phyloP scores from a whole-genome alignment of 2,888 invertebrate genomes.

The Xanthostigma xanthostigma region DNA sequence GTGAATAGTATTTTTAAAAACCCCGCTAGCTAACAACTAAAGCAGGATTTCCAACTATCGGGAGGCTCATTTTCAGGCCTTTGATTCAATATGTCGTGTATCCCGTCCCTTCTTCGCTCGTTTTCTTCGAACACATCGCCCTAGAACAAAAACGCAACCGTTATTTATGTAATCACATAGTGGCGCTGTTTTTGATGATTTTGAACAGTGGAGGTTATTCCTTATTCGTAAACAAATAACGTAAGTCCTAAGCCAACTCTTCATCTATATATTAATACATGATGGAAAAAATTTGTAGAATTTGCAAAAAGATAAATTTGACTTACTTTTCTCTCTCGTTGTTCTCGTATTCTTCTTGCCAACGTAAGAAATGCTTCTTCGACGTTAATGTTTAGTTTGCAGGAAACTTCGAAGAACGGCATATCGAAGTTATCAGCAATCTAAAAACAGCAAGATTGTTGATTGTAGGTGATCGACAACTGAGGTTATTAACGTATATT shows the following conservation, averaged over 20 bases:
- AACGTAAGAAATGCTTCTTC: conserved; percentile 68
- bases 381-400: conserved; percentile 73
- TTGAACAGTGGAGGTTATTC: too few species aligned
- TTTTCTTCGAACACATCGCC: conserved; percentile 32
- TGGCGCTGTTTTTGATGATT: too few species aligned
- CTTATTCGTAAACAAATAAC: too few species aligned
- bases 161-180: too few species aligned
- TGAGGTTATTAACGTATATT: too few species aligned
- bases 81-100: conserved; percentile 18
- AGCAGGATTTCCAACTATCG: too few species aligned
- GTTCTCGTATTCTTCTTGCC: conserved; percentile 70
- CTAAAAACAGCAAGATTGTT: conserved; percentile 29
- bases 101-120: conserved; percentile 24
- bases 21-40: too few species aligned
- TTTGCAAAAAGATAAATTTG: background rate
- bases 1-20: too few species aligned
- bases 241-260: too few species aligned
- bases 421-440: conserved; percentile 78
- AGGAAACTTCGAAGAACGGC: conserved; percentile 79
- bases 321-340: conserved; percentile 55
- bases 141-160: conserved; percentile 14
- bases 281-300: background rate
- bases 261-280: too few species aligned
- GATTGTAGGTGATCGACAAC: background rate
- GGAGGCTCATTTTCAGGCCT: background rate